These are phyloP conservation scores for Cryptops parisi DNA, from an alignment of 2,888 invertebrate species.

Conservation along the genomic window DNA sequence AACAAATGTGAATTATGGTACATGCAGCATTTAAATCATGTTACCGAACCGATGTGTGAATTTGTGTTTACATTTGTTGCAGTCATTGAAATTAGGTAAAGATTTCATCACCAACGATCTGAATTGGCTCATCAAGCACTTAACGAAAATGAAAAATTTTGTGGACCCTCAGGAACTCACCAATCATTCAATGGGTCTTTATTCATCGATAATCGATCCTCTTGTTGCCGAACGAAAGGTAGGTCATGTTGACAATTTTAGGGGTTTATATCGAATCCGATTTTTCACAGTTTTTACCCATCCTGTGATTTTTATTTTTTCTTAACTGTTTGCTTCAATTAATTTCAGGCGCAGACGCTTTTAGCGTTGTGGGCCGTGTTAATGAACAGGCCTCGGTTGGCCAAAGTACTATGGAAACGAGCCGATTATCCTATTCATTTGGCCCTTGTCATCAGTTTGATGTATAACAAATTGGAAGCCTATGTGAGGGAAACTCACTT, in stretches of 20 bases:
- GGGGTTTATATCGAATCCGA: neutral
- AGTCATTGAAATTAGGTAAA: constrained; percentile 20
- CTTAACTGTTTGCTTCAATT: constrained; percentile 7
- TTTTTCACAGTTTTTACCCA: too few relatives aligned
- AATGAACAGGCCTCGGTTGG: constrained; percentile 21
- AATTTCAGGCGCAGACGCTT: constrained; percentile 21
- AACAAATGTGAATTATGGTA: too few relatives aligned
- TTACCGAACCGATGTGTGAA: neutral
- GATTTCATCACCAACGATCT: constrained; percentile 23
- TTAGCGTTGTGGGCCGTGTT: constrained; percentile 24
- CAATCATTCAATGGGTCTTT: constrained; percentile 25
- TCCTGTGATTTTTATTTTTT: too few relatives aligned
- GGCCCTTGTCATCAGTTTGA: constrained; percentile 23
- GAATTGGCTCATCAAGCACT: constrained; percentile 24
- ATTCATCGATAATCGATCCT: constrained; percentile 18
- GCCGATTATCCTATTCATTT: constrained; percentile 25
- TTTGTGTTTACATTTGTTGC: neutral
- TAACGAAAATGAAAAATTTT: constrained; percentile 27
- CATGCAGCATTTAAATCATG: too few relatives aligned
- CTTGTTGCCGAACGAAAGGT: constrained; percentile 22
- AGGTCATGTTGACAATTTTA: neutral
- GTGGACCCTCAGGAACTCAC: constrained; percentile 28
- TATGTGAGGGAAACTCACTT: constrained; percentile 22
- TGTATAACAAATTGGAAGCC: constrained; percentile 20
- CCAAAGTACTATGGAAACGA: constrained; percentile 24